Percentiles rank a stretch among this genome's conserved stretches.
phyloP scores from a whole-genome alignment of 2,797 vertebrate genomes.

The Nyctalus aviator region DNA sequence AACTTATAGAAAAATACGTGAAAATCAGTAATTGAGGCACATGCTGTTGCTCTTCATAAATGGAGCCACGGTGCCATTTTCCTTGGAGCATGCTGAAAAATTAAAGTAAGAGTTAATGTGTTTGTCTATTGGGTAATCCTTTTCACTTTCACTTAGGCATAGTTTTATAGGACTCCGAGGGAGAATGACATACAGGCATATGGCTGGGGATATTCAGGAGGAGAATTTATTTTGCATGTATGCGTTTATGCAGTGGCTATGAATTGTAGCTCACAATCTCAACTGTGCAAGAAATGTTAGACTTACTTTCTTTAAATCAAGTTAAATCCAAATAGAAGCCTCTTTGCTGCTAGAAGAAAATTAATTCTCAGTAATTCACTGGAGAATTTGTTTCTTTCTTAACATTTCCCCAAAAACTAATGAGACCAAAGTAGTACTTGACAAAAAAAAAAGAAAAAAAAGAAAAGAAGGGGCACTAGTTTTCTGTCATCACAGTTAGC shows the following conservation, averaged over 20 bases:
- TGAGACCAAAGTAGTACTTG: background rate
- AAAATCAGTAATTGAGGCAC: background rate
- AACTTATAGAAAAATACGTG: slow-evolving; percentile 3
- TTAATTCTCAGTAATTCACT: background rate
- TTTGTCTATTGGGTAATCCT: background rate
- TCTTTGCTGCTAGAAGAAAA: background rate
- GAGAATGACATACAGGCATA: background rate
- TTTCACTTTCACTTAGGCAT: background rate
- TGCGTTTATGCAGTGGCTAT: background rate
- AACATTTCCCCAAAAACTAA: background rate
- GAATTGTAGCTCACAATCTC: background rate
- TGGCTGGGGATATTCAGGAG: background rate
- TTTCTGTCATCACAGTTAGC: background rate
- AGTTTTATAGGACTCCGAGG: background rate
- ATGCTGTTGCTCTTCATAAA: background rate
- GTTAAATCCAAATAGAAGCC: background rate
- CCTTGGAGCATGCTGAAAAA: slow-evolving; percentile 40
- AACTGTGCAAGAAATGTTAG: background rate
- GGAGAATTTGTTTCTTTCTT: background rate
- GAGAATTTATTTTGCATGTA: background rate
- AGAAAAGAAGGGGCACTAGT: background rate
- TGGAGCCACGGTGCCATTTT: background rate
- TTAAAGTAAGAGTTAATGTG: background rate
- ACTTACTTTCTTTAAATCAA: slow-evolving; percentile 41
- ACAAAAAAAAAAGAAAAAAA: background rate